Conservation (phyloP, 2,113 vertebrate genomes). For the Amphilophus citrinellus region DNA sequence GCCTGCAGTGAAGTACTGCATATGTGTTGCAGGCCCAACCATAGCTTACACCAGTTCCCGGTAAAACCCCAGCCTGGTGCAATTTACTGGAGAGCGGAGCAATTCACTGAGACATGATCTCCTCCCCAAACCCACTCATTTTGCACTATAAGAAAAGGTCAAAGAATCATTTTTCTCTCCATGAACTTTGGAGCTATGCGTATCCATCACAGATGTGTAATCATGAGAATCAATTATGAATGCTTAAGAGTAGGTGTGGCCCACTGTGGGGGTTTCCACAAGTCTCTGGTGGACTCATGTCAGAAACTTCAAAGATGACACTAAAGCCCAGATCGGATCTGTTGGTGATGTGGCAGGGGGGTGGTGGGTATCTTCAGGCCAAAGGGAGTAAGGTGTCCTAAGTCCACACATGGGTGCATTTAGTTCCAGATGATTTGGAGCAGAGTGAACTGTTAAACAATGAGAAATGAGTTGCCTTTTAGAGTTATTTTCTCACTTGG, state of each 20-base stretch:
- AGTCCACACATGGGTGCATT: constrained; percentile 69
- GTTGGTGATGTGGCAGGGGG: constrained; percentile 1
- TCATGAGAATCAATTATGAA: constrained; percentile 63
- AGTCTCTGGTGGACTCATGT: constrained; percentile 27
- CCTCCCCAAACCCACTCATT: neutral
- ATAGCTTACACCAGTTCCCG: neutral
- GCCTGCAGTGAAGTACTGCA: neutral
- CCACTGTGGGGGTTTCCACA: constrained; percentile 34
- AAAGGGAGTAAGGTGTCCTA: neutral
- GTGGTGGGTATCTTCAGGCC: neutral
- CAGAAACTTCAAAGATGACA: constrained; percentile 45
- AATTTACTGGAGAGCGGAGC: constrained; percentile 27
- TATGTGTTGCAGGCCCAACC: neutral
- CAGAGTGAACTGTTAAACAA: constrained; percentile 57
- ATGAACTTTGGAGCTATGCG: constrained; percentile 20
- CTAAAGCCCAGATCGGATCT: constrained; percentile 28
- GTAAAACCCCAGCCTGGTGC: neutral
- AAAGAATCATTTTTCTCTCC: constrained; percentile 29
- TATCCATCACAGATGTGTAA: constrained; percentile 50
- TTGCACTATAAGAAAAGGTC: constrained; percentile 33
- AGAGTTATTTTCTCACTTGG: constrained; percentile 21
- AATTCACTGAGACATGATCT: constrained; percentile 45
- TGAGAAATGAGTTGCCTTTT: constrained; percentile 55
- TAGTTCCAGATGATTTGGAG: constrained; percentile 70
- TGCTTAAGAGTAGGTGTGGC: constrained; percentile 23